Percentiles rank a stretch among this genome's conserved stretches.
Conservation (phyloP, 2,113 vertebrate genomes). For the Pogona vitticeps region DNA sequence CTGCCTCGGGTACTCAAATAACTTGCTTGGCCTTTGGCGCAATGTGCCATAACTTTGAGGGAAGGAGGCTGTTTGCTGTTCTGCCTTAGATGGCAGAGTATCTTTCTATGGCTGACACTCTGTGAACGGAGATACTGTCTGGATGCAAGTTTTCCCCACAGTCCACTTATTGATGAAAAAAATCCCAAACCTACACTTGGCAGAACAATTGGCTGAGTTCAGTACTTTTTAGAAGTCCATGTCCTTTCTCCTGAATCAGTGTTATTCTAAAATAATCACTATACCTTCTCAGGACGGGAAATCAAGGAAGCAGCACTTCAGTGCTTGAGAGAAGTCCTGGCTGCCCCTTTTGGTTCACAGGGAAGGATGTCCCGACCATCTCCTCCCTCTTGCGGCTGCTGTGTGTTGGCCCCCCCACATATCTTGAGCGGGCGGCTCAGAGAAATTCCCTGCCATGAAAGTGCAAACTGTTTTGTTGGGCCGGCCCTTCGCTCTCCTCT, state of each 20-base stretch:
- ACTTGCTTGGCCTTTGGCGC: too few relatives aligned
- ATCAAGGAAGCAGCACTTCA: neutral
- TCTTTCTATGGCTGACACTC: too few relatives aligned
- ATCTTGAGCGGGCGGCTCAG: conserved; percentile 21
- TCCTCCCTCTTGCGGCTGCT: neutral
- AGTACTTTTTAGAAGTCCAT: neutral
- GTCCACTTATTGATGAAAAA: neutral
- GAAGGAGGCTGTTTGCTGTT: too few relatives aligned
- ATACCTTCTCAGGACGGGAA: conserved; percentile 22
- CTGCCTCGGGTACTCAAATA: too few relatives aligned
- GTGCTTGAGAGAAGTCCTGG: neutral
- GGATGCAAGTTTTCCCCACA: neutral
- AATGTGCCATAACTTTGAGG: too few relatives aligned
- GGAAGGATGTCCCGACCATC: neutral
- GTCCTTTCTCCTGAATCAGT: conserved; percentile 23
- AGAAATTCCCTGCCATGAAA: conserved; percentile 53
- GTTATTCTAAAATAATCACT: too few relatives aligned
- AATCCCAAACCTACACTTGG: neutral
- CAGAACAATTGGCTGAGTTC: neutral
- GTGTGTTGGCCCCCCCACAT: neutral
- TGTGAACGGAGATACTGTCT: too few relatives aligned
- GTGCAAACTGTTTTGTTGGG: neutral
- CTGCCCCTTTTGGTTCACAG: neutral
- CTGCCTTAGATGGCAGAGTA: too few relatives aligned
- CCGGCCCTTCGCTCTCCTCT: conserved; percentile 26